phyloP scores from a whole-genome alignment of 2,888 invertebrate genomes.

The Andricus curvator region DNA sequence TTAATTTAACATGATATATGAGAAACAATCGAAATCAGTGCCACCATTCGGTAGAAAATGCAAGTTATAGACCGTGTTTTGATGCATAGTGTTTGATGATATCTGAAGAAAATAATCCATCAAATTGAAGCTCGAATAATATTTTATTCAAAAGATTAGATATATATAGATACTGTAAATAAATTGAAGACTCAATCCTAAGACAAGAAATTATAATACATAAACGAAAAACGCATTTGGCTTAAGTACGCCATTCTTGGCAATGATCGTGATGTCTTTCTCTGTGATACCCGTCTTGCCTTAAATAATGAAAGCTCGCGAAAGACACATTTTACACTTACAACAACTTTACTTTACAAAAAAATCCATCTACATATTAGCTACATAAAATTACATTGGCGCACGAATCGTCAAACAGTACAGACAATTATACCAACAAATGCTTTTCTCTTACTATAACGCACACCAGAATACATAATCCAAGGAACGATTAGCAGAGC shows the following conservation, averaged over 20 bases:
- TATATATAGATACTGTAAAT: neutral
- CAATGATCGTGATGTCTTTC: neutral
- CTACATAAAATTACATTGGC: conserved; percentile 27
- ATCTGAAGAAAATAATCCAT: neutral
- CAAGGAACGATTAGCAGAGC: conserved; percentile 6
- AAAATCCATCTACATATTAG: neutral
- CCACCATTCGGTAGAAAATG: too few species aligned
- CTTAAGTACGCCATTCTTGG: conserved; percentile 1
- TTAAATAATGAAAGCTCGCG: conserved; percentile 19
- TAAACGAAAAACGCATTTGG: neutral
- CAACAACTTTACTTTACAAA: conserved; percentile 21
- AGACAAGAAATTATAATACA: conserved; percentile 13
- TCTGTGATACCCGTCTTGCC: neutral
- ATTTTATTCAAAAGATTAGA: conserved; percentile 19
- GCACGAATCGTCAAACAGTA: neutral
- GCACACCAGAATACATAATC: conserved; percentile 5
- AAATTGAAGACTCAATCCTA: neutral
- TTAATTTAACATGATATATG: too few species aligned
- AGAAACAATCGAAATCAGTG: too few species aligned
- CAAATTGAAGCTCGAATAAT: neutral
- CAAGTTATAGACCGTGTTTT: too few species aligned
- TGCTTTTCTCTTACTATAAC: neutral
- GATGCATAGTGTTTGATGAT: too few species aligned
- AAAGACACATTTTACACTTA: conserved; percentile 18
- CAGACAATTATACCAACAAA: conserved; percentile 17